Percentiles rank a stretch among this genome's conserved stretches.
phyloP scores from a whole-genome alignment of 2,797 vertebrate genomes.

The Myioborus melanocephalus region DNA sequence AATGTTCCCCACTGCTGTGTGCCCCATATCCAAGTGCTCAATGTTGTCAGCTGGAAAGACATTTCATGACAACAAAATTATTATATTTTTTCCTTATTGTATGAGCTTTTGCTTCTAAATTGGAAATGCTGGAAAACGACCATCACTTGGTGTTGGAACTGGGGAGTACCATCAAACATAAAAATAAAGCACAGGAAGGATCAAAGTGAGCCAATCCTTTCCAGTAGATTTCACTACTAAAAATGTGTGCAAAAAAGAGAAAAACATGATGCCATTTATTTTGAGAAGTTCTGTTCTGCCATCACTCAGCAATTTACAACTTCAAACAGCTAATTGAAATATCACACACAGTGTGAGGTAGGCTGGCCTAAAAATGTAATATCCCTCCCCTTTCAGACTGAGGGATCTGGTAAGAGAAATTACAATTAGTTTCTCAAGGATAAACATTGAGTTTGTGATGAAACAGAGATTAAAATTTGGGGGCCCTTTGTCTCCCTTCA shows the following conservation, averaged over 20 bases:
- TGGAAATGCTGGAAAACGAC: neutral
- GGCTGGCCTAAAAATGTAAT: neutral
- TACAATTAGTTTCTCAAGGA: neutral
- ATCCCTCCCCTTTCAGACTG: neutral
- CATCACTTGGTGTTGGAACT: neutral
- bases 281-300: neutral
- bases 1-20: neutral
- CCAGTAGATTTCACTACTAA: neutral
- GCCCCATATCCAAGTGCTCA: neutral
- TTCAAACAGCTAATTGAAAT: neutral
- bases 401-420: neutral
- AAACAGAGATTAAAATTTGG: neutral
- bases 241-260: neutral
- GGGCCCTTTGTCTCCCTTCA: neutral
- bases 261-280: neutral
- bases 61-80: neutral
- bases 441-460: neutral
- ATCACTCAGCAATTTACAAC: neutral
- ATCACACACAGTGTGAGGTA: neutral
- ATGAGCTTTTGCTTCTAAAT: neutral
- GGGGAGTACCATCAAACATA: neutral
- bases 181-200: neutral
- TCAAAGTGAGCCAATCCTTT: constrained; percentile 11
- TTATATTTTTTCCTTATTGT: neutral
- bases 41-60: neutral